Conservation (phyloP, 2,888 invertebrate genomes). For the Tridacna gigas region DNA sequence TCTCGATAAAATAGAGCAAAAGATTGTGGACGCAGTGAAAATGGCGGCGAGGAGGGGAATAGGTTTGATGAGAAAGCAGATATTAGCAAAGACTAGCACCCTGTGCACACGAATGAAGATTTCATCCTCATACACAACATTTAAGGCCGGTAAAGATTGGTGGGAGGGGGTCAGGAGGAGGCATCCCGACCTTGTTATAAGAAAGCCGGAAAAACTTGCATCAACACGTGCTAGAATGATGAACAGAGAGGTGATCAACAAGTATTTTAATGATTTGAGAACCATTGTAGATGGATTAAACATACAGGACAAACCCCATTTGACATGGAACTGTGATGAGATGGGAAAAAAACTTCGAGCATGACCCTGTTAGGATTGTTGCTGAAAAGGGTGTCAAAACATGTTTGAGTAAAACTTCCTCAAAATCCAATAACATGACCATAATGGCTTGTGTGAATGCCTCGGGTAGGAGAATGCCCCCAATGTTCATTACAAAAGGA, state of each 20-base stretch:
- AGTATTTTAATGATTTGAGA: conserved; percentile 25
- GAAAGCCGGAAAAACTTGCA: conserved; percentile 45
- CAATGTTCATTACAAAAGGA: conserved; percentile 61
- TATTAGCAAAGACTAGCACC: conserved; percentile 28
- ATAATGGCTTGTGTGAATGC: conserved; percentile 44
- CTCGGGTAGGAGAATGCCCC: conserved; percentile 39
- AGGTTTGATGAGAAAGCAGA: conserved; percentile 43
- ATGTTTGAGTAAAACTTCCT: conserved; percentile 37
- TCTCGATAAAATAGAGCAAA: conserved; percentile 31
- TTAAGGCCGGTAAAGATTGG: conserved; percentile 45
- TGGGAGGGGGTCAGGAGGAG: conserved; percentile 47
- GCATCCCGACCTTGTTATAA: conserved; percentile 40
- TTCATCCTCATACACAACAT: conserved; percentile 31
- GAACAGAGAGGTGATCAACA: conserved; percentile 33
- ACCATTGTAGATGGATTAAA: conserved; percentile 12
- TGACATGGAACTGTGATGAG: conserved; percentile 43
- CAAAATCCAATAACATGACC: conserved; percentile 33
- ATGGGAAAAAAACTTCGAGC: conserved; percentile 32
- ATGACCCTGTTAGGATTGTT: conserved; percentile 25
- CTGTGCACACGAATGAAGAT: conserved; percentile 31
- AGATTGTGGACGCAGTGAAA: conserved; percentile 42
- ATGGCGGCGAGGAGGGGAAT: conserved; percentile 51
- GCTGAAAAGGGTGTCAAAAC: conserved; percentile 13
- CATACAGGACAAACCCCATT: neutral
- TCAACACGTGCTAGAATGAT: conserved; percentile 39